A percentile compares a stretch with the other conserved stretches of the same genome.
Conservation (phyloP, 2,113 vertebrate genomes). For the Dolichallabes microphthalmus region DNA sequence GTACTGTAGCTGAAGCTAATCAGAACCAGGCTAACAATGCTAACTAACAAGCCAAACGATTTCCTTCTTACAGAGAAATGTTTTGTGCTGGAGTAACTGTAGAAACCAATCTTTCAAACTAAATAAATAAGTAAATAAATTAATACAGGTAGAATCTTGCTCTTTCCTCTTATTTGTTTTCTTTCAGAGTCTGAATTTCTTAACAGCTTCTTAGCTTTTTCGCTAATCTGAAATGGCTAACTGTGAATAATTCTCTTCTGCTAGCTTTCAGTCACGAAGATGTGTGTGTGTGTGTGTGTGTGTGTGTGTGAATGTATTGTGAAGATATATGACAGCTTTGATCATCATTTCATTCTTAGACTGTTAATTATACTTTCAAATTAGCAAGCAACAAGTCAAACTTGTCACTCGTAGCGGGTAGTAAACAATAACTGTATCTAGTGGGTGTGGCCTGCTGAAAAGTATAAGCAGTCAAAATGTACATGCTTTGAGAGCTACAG, state of each 20-base stretch:
- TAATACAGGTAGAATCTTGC: neutral
- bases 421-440: neutral
- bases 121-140: too few relatives aligned
- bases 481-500: neutral
- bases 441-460: neutral
- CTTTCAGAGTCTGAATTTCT: neutral
- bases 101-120: neutral
- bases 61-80: slow-evolving; percentile 16
- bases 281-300: slow-evolving; percentile 1
- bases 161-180: neutral
- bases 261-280: neutral
- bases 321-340: neutral
- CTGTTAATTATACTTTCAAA: neutral
- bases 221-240: neutral
- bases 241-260: neutral
- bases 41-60: slow-evolving; percentile 35
- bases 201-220: neutral
- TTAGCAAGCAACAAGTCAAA: neutral
- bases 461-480: neutral
- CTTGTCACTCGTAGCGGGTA: neutral
- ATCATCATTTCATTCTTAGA: neutral
- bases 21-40: slow-evolving; percentile 21
- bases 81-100: neutral
- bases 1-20: slow-evolving; percentile 73
- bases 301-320: slow-evolving; percentile 5